These are phyloP conservation scores for Labroides dimidiatus DNA, from an alignment of 2,797 vertebrate genomes.

Conservation along the genomic window DNA sequence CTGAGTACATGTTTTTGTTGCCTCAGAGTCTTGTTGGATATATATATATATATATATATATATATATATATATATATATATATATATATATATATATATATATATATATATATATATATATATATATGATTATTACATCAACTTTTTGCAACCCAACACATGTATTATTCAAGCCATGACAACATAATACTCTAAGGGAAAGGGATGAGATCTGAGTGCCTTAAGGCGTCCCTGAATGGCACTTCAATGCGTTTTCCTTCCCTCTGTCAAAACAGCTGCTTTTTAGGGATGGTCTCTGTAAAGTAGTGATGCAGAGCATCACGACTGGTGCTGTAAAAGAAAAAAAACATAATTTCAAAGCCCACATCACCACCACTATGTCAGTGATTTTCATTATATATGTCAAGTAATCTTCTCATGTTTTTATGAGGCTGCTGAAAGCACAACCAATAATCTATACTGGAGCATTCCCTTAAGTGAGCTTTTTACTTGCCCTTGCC, in stretches of 20 bases:
- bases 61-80: no score
- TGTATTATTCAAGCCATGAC: constrained; percentile 68
- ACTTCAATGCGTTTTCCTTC: constrained; percentile 30
- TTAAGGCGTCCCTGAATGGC: constrained; percentile 48
- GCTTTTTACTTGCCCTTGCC: constrained; percentile 28
- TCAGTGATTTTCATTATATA: constrained; percentile 52
- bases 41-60: no score
- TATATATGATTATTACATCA: constrained; percentile 75
- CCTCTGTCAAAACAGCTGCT: constrained; percentile 42
- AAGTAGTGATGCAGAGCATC: constrained; percentile 18
- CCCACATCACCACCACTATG: neutral
- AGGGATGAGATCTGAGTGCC: constrained; percentile 44
- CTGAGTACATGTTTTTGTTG: constrained; percentile 58
- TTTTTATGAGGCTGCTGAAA: constrained; percentile 47
- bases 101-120: no score
- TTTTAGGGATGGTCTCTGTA: neutral
- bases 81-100: no score
- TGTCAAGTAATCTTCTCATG: constrained; percentile 16
- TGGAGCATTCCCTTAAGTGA: constrained; percentile 34
- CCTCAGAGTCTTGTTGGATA: constrained; percentile 59
- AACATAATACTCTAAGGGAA: constrained; percentile 59
- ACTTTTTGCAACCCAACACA: constrained; percentile 67
- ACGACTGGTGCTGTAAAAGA: neutral
- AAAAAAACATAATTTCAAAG: constrained; percentile 23
- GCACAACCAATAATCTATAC: constrained; percentile 47